These are phyloP conservation scores for Pseudopodoces humilis DNA, from an alignment of 2,113 vertebrate species.

Conservation along the genomic window DNA sequence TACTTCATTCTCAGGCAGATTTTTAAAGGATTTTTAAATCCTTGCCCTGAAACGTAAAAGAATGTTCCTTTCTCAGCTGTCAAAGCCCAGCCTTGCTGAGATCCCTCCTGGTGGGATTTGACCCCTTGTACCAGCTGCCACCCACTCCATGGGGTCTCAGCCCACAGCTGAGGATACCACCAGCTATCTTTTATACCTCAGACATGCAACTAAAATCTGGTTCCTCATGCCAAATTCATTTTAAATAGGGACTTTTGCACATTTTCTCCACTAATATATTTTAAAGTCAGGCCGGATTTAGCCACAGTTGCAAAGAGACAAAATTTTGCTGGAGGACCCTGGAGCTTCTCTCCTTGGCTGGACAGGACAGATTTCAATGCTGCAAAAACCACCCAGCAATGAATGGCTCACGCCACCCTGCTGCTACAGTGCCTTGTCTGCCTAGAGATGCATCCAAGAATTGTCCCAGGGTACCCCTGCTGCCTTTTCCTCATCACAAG, in stretches of 20 bases:
- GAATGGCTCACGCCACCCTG: neutral
- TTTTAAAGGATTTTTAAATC: slow-evolving; percentile 11
- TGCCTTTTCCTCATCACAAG: neutral
- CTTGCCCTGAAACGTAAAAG: neutral
- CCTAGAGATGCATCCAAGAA: neutral
- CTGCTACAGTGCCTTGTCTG: neutral
- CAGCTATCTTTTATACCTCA: neutral
- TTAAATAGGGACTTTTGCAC: neutral
- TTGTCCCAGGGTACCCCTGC: neutral
- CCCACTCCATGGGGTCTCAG: neutral
- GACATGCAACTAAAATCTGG: neutral
- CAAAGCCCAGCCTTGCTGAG: neutral
- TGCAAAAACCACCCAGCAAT: neutral
- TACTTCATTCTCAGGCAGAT: slow-evolving; percentile 35
- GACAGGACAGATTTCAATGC: neutral
- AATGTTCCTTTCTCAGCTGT: neutral
- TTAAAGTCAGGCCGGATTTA: neutral
- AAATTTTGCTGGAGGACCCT: neutral
- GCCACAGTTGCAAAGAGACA: neutral
- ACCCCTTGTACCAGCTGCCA: neutral
- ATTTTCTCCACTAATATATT: neutral
- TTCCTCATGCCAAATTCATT: neutral
- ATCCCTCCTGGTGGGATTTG: neutral
- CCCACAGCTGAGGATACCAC: neutral
- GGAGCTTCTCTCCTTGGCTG: neutral